Evolutionary conservation across 2,797 vertebrate species (phyloP).

Genomic region (Zenarchopterus dispar): DNA sequence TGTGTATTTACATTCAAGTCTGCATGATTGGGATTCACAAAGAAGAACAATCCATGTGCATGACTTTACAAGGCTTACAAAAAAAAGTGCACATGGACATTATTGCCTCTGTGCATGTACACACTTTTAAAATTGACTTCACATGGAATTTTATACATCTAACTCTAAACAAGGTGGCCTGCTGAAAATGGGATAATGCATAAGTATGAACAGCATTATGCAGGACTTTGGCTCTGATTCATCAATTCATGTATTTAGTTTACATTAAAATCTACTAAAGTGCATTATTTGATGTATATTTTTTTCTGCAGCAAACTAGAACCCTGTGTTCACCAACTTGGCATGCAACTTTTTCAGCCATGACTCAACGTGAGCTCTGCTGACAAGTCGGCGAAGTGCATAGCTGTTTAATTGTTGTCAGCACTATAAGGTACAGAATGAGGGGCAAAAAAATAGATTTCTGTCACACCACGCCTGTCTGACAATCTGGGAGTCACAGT

Average conservation of each 20-base stretch:
- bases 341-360: conserved; percentile 28
- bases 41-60: no score
- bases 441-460: conserved; percentile 39
- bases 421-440: conserved; percentile 42
- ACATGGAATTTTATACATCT: no score
- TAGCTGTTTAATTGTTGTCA: conserved; percentile 57
- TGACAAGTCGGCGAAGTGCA: conserved; percentile 16
- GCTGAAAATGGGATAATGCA: not conserved
- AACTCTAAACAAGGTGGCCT: not conserved
- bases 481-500: conserved; percentile 26
- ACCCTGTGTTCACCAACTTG: conserved; percentile 5
- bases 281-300: conserved; percentile 9
- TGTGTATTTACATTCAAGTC: no score
- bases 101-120: no score
- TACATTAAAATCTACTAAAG: conserved; percentile 15
- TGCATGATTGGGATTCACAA: no score
- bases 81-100: no score
- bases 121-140: no score
- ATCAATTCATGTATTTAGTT: conserved; percentile 15
- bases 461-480: conserved; percentile 30
- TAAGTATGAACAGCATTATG: conserved; percentile 1
- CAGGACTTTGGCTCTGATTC: conserved; percentile 7
- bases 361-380: conserved; percentile 31
- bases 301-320: not conserved
- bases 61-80: no score